These are phyloP conservation scores for Eulemur macaco DNA, from an alignment of 2,113 vertebrate genomes.

Conservation along the genomic window DNA sequence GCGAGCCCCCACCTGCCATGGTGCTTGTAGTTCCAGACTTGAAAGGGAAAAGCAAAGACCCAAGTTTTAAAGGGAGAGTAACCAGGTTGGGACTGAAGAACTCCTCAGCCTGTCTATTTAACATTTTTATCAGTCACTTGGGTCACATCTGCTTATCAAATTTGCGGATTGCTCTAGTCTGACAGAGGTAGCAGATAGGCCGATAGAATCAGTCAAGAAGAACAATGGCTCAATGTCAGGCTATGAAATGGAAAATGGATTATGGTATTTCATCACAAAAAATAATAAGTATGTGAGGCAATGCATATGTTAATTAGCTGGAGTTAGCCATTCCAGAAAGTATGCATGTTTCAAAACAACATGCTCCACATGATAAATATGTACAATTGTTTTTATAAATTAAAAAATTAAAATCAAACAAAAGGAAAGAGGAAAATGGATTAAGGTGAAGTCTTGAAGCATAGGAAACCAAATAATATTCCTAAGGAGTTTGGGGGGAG, in stretches of 20 bases:
- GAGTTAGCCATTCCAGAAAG: not conserved
- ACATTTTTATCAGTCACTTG: not conserved
- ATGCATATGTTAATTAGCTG: not conserved
- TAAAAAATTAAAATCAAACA: not conserved
- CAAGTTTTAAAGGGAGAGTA: not conserved
- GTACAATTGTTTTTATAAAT: not conserved
- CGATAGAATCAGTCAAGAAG: conserved; percentile 44
- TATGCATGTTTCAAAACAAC: not conserved
- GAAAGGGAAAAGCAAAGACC: not conserved
- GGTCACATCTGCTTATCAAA: conserved; percentile 37
- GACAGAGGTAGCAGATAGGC: not conserved
- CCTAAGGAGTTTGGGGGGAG: not conserved
- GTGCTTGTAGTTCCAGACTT: not conserved
- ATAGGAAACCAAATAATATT: not conserved
- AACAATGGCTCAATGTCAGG: not conserved
- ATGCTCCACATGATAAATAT: not conserved
- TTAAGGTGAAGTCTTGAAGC: not conserved
- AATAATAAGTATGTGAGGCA: not conserved
- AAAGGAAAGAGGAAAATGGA: not conserved
- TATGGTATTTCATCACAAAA: not conserved
- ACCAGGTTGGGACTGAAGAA: not conserved
- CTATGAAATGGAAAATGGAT: not conserved
- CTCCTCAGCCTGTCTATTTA: not conserved
- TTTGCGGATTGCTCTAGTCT: not conserved
- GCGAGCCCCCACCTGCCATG: not conserved